Evolutionary conservation across 2,797 vertebrate genomes (phyloP).

Genomic region (Cossypha niveicapilla): DNA sequence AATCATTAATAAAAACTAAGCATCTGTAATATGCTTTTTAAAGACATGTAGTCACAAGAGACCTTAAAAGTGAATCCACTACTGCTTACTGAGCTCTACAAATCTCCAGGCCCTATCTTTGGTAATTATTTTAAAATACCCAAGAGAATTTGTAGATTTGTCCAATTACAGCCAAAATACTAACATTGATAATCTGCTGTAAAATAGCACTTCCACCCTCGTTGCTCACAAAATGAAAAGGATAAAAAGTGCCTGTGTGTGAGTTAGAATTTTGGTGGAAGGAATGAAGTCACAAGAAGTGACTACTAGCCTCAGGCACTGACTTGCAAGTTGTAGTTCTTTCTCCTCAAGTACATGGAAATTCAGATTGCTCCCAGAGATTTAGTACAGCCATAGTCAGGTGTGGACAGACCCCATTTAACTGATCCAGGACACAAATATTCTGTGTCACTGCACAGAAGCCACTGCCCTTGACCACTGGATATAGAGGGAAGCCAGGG

Average conservation of each 20-base stretch:
- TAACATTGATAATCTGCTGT: constrained; percentile 30
- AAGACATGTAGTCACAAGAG: constrained; percentile 11
- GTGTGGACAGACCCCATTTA: not conserved
- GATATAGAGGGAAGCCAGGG: not conserved
- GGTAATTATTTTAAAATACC: constrained; percentile 66
- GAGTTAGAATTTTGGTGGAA: not conserved
- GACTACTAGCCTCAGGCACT: not conserved
- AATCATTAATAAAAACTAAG: constrained; percentile 44
- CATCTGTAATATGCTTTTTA: constrained; percentile 17
- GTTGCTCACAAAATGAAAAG: constrained; percentile 12
- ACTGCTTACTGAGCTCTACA: constrained; percentile 40
- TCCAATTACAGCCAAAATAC: constrained; percentile 55
- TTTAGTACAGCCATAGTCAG: not conserved
- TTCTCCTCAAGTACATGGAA: not conserved
- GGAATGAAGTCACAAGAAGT: not conserved
- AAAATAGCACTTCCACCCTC: not conserved
- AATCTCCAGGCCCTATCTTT: constrained; percentile 42
- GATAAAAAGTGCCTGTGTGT: not conserved
- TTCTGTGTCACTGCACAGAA: not conserved
- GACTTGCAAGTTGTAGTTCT: not conserved
- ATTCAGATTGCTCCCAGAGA: not conserved
- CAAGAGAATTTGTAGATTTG: constrained; percentile 52
- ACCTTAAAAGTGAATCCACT: constrained; percentile 25
- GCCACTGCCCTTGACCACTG: not conserved
- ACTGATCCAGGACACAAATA: not conserved